phyloP scores from a whole-genome alignment of 1,140 invertebrate species.

The Eulimnadia texana region DNA sequence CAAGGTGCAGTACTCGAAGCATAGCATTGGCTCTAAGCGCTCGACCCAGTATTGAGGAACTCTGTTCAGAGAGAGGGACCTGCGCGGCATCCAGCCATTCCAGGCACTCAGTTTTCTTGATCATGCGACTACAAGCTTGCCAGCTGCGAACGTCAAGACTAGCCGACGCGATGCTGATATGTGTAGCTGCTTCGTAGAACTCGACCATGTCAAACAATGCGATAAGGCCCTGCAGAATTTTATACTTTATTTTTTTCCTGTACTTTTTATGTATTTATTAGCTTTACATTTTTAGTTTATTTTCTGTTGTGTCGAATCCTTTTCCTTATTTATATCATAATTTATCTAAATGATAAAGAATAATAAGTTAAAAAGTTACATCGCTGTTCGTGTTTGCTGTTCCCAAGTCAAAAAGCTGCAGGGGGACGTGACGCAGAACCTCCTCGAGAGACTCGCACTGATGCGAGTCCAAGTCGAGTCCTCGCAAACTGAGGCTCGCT shows the following conservation, averaged over 20 bases:
- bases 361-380: slow-evolving; percentile 27
- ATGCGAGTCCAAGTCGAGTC: slow-evolving; percentile 35
- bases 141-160: slow-evolving; percentile 58
- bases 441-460: slow-evolving; percentile 59
- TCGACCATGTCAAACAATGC: slow-evolving; percentile 82
- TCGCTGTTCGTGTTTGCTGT: slow-evolving; percentile 52
- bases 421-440: slow-evolving; percentile 56
- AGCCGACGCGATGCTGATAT: slow-evolving; percentile 62
- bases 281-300: too few relatives aligned
- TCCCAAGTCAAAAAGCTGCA: slow-evolving; percentile 50
- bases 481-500: slow-evolving; percentile 37
- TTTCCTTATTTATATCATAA: too few relatives aligned
- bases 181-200: slow-evolving; percentile 68
- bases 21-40: slow-evolving; percentile 48
- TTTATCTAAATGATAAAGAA: slow-evolving; percentile 20
- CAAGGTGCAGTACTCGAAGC: slow-evolving; percentile 53
- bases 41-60: slow-evolving; percentile 50
- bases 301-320: too few relatives aligned
- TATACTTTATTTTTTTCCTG: too few relatives aligned
- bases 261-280: too few relatives aligned
- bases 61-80: slow-evolving; percentile 47
- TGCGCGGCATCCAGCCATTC: slow-evolving; percentile 50
- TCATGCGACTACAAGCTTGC: slow-evolving; percentile 61
- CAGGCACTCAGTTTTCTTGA: slow-evolving; percentile 61
- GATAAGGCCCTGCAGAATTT: slow-evolving; percentile 37